phyloP scores from a whole-genome alignment of 1,140 invertebrate species.

The Episyrphus balteatus region DNA sequence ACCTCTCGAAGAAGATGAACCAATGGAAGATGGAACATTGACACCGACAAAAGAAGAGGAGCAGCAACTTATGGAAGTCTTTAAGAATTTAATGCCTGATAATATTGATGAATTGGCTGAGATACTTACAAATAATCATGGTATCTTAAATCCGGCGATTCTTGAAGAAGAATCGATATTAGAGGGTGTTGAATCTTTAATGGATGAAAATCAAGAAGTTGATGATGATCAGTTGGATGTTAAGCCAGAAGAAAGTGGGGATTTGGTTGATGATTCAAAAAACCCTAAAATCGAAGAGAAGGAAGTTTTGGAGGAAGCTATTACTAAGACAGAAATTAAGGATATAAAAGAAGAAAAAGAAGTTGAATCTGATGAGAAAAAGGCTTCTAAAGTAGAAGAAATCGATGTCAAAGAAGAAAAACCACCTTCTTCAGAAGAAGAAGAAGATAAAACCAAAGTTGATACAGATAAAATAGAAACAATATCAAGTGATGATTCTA shows the following conservation, averaged over 20 bases:
- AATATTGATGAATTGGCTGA: conserved; percentile 29
- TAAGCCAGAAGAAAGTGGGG: conserved; percentile 3
- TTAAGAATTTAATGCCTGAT: conserved; percentile 23
- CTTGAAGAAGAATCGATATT: conserved; percentile 28
- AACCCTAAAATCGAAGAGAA: not conserved
- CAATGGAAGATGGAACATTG: conserved; percentile 19
- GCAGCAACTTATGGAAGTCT: conserved; percentile 25
- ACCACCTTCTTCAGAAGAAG: not conserved
- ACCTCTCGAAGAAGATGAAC: conserved; percentile 16
- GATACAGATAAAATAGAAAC: not conserved
- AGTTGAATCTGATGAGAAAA: conserved; percentile 7
- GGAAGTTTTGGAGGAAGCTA: too few relatives aligned
- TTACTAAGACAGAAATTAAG: not conserved
- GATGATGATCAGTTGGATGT: conserved; percentile 15
- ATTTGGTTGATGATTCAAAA: conserved; percentile 1
- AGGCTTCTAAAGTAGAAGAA: conserved; percentile 28
- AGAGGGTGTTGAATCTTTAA: conserved; percentile 12
- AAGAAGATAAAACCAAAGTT: conserved; percentile 4
- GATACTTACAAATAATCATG: conserved; percentile 2
- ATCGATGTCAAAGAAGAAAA: conserved; percentile 18
- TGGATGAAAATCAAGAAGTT: conserved; percentile 13
- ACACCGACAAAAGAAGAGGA: conserved; percentile 23
- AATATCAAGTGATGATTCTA: conserved; percentile 24
- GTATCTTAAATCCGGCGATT: conserved; percentile 25
- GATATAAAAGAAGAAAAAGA: conserved; percentile 12